phyloP scores from a whole-genome alignment of 2,113 vertebrate genomes.

The Hylia prasina region DNA sequence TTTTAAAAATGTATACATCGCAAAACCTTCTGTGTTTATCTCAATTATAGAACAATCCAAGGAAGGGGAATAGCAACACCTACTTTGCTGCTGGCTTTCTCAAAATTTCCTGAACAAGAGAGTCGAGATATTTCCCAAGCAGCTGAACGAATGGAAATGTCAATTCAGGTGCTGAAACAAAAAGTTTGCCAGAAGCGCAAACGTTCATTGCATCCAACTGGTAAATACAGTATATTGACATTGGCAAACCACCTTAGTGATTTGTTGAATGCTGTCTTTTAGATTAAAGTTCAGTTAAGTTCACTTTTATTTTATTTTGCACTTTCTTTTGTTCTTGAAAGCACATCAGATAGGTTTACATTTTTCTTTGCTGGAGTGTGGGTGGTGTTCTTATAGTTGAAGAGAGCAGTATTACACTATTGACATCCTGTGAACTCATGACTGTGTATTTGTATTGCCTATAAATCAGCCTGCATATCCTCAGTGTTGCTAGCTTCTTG shows the following conservation, averaged over 20 bases:
- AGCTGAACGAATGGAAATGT: conserved; percentile 82
- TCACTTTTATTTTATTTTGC: not conserved
- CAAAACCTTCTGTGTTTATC: not conserved
- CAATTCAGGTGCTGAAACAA: conserved; percentile 64
- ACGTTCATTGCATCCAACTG: conserved; percentile 47
- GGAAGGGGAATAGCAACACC: conserved; percentile 26
- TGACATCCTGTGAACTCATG: not conserved
- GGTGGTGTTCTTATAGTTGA: not conserved
- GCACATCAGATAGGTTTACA: not conserved
- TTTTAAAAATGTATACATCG: not conserved
- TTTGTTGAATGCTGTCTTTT: not conserved
- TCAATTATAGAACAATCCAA: conserved; percentile 51
- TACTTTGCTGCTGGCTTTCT: conserved; percentile 62
- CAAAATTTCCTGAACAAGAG: conserved; percentile 70
- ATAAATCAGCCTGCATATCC: not conserved
- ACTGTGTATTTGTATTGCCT: not conserved
- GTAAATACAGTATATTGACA: conserved; percentile 62
- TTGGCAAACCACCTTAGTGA: not conserved
- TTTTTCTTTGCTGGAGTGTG: not conserved
- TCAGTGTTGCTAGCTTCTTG: not conserved
- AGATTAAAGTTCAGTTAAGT: not conserved
- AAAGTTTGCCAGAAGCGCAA: conserved; percentile 48
- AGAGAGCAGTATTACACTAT: not conserved
- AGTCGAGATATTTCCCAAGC: conserved; percentile 70
- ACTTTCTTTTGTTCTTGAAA: not conserved